These are phyloP conservation scores for Tyrannus savana DNA, from an alignment of 2,113 vertebrate species.

Conservation along the genomic window DNA sequence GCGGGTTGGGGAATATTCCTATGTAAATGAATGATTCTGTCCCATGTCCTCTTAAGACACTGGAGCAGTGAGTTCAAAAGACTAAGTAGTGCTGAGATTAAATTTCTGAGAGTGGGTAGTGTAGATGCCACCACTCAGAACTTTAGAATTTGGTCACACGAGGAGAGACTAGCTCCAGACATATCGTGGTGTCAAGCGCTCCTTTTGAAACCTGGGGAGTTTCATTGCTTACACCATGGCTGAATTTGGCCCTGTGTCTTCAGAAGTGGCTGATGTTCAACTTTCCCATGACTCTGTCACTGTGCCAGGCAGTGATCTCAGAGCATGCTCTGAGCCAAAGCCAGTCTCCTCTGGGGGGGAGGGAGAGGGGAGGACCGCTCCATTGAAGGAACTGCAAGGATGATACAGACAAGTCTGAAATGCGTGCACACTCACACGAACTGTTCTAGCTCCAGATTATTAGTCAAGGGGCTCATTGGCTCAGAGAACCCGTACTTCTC, in stretches of 20 bases:
- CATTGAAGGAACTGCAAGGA: slow-evolving; percentile 34
- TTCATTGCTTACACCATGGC: not conserved
- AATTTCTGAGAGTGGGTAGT: not conserved
- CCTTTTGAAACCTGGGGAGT: slow-evolving; percentile 13
- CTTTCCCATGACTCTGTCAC: slow-evolving; percentile 69
- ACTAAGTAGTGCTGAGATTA: not conserved
- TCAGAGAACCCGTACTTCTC: not conserved
- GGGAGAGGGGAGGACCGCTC: slow-evolving; percentile 13
- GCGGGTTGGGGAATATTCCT: not conserved
- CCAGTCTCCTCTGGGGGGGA: not conserved
- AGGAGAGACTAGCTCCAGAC: not conserved
- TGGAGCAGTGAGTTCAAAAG: not conserved
- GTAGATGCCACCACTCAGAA: not conserved
- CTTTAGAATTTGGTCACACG: not conserved
- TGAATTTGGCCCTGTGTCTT: slow-evolving; percentile 56
- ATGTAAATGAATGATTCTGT: not conserved
- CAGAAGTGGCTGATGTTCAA: slow-evolving; percentile 61
- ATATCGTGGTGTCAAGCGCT: accelerated
- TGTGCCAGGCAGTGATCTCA: slow-evolving; percentile 66
- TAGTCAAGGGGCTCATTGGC: not conserved
- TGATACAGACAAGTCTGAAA: slow-evolving; percentile 23
- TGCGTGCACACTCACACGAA: not conserved
- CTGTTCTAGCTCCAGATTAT: slow-evolving; percentile 1
- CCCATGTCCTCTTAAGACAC: not conserved
- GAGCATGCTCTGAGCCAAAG: slow-evolving; percentile 39